These are phyloP conservation scores for Hetaerina americana DNA, from an alignment of 1,140 invertebrate genomes.

Conservation along the genomic window DNA sequence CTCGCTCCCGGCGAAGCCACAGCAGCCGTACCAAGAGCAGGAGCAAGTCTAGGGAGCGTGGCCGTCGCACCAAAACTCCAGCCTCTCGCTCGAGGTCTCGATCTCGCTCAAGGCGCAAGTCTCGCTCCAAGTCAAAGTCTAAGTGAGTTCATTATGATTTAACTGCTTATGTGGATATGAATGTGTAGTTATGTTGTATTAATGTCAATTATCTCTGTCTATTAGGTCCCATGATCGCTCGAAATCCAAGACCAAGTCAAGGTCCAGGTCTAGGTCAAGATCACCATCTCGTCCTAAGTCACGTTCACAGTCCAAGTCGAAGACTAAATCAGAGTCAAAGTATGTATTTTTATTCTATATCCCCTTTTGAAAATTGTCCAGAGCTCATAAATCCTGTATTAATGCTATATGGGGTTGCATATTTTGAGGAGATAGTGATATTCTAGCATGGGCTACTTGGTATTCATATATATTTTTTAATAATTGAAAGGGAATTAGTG, in stretches of 20 bases:
- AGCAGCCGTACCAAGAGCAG: constrained; percentile 19
- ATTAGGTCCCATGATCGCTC: constrained; percentile 42
- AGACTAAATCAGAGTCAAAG: neutral
- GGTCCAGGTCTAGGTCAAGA: constrained; percentile 37
- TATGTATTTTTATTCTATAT: neutral
- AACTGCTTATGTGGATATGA: constrained; percentile 15
- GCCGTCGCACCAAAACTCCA: neutral
- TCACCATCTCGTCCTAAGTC: constrained; percentile 30
- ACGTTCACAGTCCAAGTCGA: constrained; percentile 20
- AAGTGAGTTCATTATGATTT: constrained; percentile 31
- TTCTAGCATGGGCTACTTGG: too few species aligned
- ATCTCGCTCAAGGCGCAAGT: constrained; percentile 23
- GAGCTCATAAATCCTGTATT: too few species aligned
- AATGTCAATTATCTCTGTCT: constrained; percentile 26
- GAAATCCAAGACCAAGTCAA: constrained; percentile 39
- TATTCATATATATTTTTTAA: too few species aligned
- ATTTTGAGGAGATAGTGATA: too few species aligned
- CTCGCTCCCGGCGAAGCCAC: neutral
- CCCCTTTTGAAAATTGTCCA: too few species aligned
- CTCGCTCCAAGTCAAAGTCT: constrained; percentile 32
- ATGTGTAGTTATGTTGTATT: constrained; percentile 22
- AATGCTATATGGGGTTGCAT: too few species aligned
- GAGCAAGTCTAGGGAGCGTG: constrained; percentile 19
- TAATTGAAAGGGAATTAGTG: too few species aligned
- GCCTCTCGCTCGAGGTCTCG: constrained; percentile 10